Evolutionary conservation across 2,797 vertebrate species (phyloP).

Genomic region (Eupleurogrammus muticus): DNA sequence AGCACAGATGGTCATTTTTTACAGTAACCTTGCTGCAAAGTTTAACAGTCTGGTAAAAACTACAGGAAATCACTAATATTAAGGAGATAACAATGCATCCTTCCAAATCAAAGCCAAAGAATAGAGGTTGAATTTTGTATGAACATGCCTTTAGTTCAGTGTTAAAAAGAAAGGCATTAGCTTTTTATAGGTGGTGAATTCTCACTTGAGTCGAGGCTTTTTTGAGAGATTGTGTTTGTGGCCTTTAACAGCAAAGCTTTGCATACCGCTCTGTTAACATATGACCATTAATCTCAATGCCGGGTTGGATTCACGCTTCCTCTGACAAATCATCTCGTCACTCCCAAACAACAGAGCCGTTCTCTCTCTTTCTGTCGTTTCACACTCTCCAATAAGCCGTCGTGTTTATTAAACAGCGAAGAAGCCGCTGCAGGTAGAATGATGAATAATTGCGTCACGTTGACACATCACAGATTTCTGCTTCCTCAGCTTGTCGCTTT

Average conservation of each 20-base stretch:
- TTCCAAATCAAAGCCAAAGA: not conserved
- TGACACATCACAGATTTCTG: conserved; percentile 41
- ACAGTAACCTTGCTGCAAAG: no score
- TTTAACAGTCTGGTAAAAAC: no score
- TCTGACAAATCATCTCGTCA: conserved; percentile 54
- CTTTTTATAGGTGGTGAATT: not conserved
- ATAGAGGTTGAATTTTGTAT: not conserved
- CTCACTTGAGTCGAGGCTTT: not conserved
- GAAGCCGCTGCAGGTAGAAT: conserved; percentile 49
- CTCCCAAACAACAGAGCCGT: conserved; percentile 40
- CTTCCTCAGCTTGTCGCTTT: conserved; percentile 45
- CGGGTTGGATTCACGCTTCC: conserved; percentile 40
- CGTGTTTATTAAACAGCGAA: conserved; percentile 53
- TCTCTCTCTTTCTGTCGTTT: conserved; percentile 38
- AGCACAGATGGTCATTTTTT: no score
- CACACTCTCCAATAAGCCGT: conserved; percentile 39
- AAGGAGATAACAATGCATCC: not conserved
- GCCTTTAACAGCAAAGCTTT: conserved; percentile 41
- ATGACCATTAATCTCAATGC: conserved; percentile 45
- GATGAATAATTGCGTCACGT: conserved; percentile 49
- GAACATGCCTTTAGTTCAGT: not conserved
- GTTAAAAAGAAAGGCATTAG: not conserved
- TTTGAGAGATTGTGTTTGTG: conserved; percentile 41
- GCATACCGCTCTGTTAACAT: conserved; percentile 15
- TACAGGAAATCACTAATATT: not conserved